Base-by-base conservation (phyloP, 2,113 vertebrate genomes). In the Clarias magur region DNA sequence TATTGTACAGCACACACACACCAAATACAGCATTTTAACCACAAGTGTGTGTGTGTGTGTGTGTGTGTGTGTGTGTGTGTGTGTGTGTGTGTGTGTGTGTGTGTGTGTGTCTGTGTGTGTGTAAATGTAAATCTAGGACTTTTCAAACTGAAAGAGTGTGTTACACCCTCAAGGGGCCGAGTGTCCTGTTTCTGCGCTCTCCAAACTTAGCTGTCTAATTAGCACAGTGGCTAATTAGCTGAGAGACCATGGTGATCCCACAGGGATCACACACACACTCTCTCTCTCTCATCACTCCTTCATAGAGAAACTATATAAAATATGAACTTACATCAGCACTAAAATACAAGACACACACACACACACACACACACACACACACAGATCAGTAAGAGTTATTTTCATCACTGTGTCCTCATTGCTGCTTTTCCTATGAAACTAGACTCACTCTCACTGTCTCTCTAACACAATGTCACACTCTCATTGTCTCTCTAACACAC, bases 151-250 rank as follows among this genome's bases (percentile, higher is more conserved):
- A 83, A 86, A 8, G 62, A 88, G 80, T 80, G 42, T 73, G 82
- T 85, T 73, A 57, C 62, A 68, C 56, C 81, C 87, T 80, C 34
- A 34, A 48, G 85, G 70, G 85, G 84, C n/a, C 73, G 67, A 53
- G 90, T 91, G 82, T 25, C 85, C 92, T 78, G 80, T 93, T 94
- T 91, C 80, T 27, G 56, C 86, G 87, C 56, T 85, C 62, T 91
- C 94, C 94, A 95, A 94, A 95, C 89, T 95, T 96, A 96, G 94
- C 86, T 54, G 75, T 67, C 83, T 94, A 95, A 95, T 96, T 96
- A 95, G 94, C 92, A 92, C 94, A 94, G 89, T 90, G 86, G 60
- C 88, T 95, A 95, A 96, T 95, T 93, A 95, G 94, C 92, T 92
- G 75, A 88, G 92, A 92, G 92, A 91, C 92, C 85, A 91, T 89